Conservation (phyloP, 1,140 invertebrate genomes). For the Globodera rostochiensis region DNA sequence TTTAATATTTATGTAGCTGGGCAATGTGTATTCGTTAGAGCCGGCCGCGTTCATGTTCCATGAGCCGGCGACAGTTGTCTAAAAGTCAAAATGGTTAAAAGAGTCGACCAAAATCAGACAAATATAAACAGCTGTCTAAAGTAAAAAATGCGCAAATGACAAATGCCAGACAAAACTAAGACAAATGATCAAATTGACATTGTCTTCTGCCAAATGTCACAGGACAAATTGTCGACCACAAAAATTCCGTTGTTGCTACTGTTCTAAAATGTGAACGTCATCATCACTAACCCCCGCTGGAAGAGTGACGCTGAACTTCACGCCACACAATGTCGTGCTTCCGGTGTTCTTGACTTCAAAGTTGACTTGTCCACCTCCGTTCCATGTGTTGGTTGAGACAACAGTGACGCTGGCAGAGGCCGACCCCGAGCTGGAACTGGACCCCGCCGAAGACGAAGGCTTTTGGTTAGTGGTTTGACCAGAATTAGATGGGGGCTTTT, state of each 20-base stretch:
- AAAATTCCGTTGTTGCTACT: neutral
- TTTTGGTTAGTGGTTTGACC: neutral
- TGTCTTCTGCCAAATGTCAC: no score
- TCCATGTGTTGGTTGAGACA: neutral
- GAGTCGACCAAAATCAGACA: neutral
- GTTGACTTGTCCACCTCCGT: conserved; percentile 8
- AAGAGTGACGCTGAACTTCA: neutral
- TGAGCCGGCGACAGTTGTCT: neutral
- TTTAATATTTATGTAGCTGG: neutral
- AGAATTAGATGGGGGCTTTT: no score
- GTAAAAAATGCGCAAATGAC: neutral
- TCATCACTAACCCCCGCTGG: neutral
- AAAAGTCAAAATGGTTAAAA: neutral
- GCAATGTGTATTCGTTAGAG: neutral
- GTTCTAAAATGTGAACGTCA: no score
- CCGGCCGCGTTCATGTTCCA: neutral
- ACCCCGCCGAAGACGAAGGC: no score
- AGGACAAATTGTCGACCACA: neutral
- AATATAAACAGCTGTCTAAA: neutral
- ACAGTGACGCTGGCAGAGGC: neutral
- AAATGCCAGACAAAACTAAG: neutral
- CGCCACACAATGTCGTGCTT: neutral
- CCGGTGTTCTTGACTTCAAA: conserved; percentile 1
- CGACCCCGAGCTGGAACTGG: neutral
- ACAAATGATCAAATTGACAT: neutral